Base-by-base conservation (phyloP, 2,797 vertebrate species). In the Emydoidea blandingii region DNA sequence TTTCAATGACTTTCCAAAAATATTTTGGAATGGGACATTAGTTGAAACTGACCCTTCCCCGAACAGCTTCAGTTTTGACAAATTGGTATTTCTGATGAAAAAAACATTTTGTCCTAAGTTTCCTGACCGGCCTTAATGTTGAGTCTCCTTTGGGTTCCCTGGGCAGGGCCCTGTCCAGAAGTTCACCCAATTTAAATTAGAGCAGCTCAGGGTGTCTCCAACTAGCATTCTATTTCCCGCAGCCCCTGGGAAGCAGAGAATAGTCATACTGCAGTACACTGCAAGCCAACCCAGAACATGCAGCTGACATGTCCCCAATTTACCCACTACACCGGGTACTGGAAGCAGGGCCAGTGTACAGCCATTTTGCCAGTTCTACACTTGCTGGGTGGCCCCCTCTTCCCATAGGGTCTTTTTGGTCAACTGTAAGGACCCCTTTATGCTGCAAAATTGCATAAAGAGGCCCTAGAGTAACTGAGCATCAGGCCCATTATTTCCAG, bases 371-470 rank as follows among this genome's bases (percentile, higher is more conserved):
- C 84, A 50, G 27, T 72, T 83, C 84, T 52, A 34, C 4, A 25
- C 8, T 37, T 41, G n/a, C n/a, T 72, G 19, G n/a, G n/a, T 23
- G n/a, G 21, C 65, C 29, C 65, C 37, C 19, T 72, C 34, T 41
- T 16, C 54, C 16, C 25, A 14, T 34, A 0, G 0, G 34, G 37
- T 6, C n/a, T 37, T 1, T 2, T 41, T 29, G 2, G 1, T 31
- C 3, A 4, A 47, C 83, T 52, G 14, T 44, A 8, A 27, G 1
- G 1, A 52, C 62, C 52, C 23, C 31, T 78, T 0, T 0, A 31
- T 2, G 7, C 47, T 83, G 84, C 2, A 2, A 72, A 23, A 21
- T 41, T 21, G 37, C n/a, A 41, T 12, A 41, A 72, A 72, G 65
- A 41, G 34, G 16, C 18, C 62, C 18, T 10, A 68, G 85, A 21